A percentile compares a stretch with the other conserved stretches of the same genome.
Conservation (phyloP, 2,888 invertebrate genomes). For the Drosophila monieri region DNA sequence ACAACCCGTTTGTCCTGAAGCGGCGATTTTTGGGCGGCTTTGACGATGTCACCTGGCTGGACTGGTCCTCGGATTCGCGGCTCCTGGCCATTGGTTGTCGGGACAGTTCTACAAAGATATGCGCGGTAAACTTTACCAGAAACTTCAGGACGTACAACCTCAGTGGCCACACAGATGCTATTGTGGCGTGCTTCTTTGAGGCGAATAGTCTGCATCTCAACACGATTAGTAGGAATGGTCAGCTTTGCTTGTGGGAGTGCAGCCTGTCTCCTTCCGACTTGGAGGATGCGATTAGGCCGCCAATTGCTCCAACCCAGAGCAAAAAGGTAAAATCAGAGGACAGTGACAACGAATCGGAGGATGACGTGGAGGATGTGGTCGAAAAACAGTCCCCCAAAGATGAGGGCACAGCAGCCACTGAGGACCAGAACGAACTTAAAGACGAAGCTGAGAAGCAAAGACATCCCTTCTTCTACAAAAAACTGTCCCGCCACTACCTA, state of each 20-base stretch:
- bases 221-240: conserved; percentile 93
- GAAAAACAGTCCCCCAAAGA: conserved; percentile 50
- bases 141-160: conserved; percentile 92
- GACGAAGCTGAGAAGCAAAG: conserved; percentile 81
- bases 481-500: conserved; percentile 90
- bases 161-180: conserved; percentile 92
- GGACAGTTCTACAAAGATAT: conserved; percentile 94
- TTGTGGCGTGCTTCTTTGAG: conserved; percentile 95
- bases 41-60: conserved; percentile 93
- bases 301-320: conserved; percentile 21
- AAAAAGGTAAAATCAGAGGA: conserved; percentile 81
- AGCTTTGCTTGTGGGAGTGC: conserved; percentile 91
- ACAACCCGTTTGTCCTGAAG: conserved; percentile 94
- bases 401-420: conserved; percentile 59
- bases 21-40: conserved; percentile 92
- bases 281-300: conserved; percentile 21
- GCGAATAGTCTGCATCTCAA: conserved; percentile 92
- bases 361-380: conserved; percentile 85
- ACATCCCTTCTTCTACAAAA: conserved; percentile 87
- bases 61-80: conserved; percentile 97
- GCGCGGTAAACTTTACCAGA: conserved; percentile 89
- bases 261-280: conserved; percentile 90
- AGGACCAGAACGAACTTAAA: conserved; percentile 84
- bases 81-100: conserved; percentile 95
- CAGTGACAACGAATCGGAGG: conserved; percentile 88